Conservation (phyloP, 2,113 vertebrate species). For the Rhinogobius similis region DNA sequence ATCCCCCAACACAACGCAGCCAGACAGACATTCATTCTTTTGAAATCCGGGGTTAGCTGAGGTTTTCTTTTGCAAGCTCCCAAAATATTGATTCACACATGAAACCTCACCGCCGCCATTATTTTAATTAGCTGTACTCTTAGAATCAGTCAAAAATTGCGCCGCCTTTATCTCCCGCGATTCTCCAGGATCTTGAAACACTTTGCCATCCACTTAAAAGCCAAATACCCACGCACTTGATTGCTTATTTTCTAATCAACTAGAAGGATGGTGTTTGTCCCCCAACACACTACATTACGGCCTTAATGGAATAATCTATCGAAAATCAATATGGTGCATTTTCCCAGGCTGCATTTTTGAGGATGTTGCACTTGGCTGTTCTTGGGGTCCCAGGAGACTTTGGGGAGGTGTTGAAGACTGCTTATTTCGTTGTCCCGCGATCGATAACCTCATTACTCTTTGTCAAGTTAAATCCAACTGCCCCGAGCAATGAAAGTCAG, state of each 20-base stretch:
- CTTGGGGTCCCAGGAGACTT: conserved; percentile 69
- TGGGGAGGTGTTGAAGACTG: conserved; percentile 76
- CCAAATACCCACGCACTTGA: conserved; percentile 51
- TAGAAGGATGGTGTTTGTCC: conserved; percentile 76
- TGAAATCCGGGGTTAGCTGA: not conserved
- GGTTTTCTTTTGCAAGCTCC: not conserved
- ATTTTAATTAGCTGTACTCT: conserved; percentile 61
- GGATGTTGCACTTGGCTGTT: conserved; percentile 78
- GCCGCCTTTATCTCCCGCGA: conserved; percentile 58
- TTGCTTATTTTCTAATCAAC: conserved; percentile 80
- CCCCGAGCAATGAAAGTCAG: conserved; percentile 78
- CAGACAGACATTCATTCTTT: not conserved
- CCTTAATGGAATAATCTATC: conserved; percentile 78
- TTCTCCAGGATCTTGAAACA: conserved; percentile 52
- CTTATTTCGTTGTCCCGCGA: conserved; percentile 75
- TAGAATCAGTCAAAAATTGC: conserved; percentile 45
- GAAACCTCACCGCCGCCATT: conserved; percentile 32
- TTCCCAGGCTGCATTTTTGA: conserved; percentile 74
- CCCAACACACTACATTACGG: conserved; percentile 75
- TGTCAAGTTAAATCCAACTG: conserved; percentile 81
- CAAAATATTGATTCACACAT: not conserved
- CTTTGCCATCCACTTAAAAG: conserved; percentile 65
- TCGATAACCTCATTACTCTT: conserved; percentile 83
- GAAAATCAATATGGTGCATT: conserved; percentile 77
- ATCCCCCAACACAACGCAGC: not conserved